Conservation (phyloP, 2,888 invertebrate genomes). For the Pollenia griseotomentosa region DNA sequence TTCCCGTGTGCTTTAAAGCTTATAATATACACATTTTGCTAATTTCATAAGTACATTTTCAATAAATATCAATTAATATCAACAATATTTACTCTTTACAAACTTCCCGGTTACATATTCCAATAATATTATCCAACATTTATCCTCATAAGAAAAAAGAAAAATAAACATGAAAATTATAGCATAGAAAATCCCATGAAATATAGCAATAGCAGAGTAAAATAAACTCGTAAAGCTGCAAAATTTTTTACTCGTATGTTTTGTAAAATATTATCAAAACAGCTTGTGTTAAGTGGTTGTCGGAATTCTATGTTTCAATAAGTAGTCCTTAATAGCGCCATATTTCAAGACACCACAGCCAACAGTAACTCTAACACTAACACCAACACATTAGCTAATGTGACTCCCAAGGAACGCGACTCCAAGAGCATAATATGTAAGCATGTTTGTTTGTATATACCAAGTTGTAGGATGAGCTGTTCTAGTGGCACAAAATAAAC, state of each 20-base stretch:
- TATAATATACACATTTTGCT: background rate
- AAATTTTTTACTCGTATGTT: conserved; percentile 24
- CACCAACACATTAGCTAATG: conserved; percentile 58
- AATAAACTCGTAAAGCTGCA: background rate
- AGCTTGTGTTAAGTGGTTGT: conserved; percentile 74
- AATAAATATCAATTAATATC: conserved; percentile 61
- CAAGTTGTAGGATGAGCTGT: conserved; percentile 15
- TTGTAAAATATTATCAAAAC: conserved; percentile 70
- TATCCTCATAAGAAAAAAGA: background rate
- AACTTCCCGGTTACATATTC: background rate
- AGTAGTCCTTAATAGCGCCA: conserved; percentile 72
- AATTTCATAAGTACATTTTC: conserved; percentile 50
- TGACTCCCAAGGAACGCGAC: conserved; percentile 29
- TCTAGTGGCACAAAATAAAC: background rate
- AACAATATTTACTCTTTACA: conserved; percentile 34
- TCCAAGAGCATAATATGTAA: background rate
- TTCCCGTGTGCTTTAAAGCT: background rate
- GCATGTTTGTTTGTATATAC: background rate
- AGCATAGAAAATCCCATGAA: conserved; percentile 1
- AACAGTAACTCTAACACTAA: conserved; percentile 6
- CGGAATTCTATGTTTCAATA: conserved; percentile 73
- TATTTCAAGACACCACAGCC: conserved; percentile 69
- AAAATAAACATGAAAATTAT: conserved; percentile 5
- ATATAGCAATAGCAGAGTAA: conserved; percentile 28
- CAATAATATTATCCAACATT: background rate